A percentile compares a stretch with the other conserved stretches of the same genome.
Evolutionary conservation across 2,113 vertebrate genomes (phyloP).

Genomic region (Mirza zaza): DNA sequence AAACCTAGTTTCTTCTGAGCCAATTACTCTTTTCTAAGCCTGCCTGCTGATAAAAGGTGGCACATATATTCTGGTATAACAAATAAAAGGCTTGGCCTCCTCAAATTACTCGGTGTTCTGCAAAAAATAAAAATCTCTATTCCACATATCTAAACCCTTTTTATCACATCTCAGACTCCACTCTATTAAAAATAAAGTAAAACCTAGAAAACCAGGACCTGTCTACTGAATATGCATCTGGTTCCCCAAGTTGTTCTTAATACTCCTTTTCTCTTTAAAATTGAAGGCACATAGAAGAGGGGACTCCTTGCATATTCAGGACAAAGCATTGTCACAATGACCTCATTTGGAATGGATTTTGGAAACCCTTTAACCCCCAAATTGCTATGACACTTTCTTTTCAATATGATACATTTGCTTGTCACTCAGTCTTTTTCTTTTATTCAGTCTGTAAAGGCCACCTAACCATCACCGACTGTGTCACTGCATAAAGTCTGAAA

Average conservation of each 20-base stretch:
- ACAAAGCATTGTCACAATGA: not conserved
- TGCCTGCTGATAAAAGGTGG: conserved; percentile 58
- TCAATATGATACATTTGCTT: not conserved
- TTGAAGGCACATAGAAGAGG: not conserved
- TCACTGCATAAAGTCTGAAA: not conserved
- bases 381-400: not conserved
- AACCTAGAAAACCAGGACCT: not conserved
- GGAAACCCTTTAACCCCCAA: not conserved
- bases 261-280: not conserved
- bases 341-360: not conserved
- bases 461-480: too few species aligned
- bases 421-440: not conserved
- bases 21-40: conserved; percentile 15
- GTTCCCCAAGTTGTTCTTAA: not conserved
- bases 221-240: not conserved
- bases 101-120: not conserved
- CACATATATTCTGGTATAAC: not conserved
- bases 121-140: conserved; percentile 20
- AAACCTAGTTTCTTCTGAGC: conserved; percentile 49
- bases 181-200: conserved; percentile 9
- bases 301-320: not conserved
- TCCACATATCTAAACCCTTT: not conserved
- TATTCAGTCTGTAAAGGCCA: not conserved
- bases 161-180: conserved; percentile 34
- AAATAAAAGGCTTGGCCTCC: not conserved